Evolutionary conservation across 2,113 vertebrate species (phyloP), one percentile per base, ranked within the genome.

Genomic region (Callipepla californica): DNA sequence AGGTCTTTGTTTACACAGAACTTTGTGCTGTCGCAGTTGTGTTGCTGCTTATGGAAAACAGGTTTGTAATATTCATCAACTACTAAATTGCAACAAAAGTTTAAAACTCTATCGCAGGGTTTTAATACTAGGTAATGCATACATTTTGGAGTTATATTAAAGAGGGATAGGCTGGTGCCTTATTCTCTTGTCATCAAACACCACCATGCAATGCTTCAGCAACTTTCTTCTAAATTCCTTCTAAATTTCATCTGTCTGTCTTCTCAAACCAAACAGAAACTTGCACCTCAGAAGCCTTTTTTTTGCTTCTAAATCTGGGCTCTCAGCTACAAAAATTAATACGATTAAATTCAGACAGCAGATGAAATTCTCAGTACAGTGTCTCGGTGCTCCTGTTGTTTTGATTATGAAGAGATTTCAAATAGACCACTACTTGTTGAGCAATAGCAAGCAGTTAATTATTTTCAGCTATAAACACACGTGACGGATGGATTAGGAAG

Each of bases 381-480:
- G 68, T 80, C 75, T 62, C 79, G 44, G 79, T 83, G 90, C 79
- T 95, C 45, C 68, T 0, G 1, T 84, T 70, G 19, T 93, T 94
- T 89, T 85, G 81, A 77, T 87, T 92, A 89, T 89, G 85, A 92
- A 91, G 67, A 89, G 84, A 93, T 95, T 94, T 88, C 73, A 80
- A 42, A 96, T 80, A 91, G 85, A 66, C 26, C 21, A 34, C 51
- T 90, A 26, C 65, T 87, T 95, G 88, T 94, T 95, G 84, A 90
- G 88, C 83, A 93, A 57, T 28, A 74, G 57, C 13, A 34, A 85
- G 69, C 72, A 88, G 90, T 95, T 96, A 83, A 96, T 95, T 93
- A 90, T 94, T 96, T 92, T 94, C 94, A 95, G 89, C 74, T 93
- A 65, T 91, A 87, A 95, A 89, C 84, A 21, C 95, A 95, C 74